Conservation (phyloP, 2,797 vertebrate species). For the Poeciliopsis gracilis region DNA sequence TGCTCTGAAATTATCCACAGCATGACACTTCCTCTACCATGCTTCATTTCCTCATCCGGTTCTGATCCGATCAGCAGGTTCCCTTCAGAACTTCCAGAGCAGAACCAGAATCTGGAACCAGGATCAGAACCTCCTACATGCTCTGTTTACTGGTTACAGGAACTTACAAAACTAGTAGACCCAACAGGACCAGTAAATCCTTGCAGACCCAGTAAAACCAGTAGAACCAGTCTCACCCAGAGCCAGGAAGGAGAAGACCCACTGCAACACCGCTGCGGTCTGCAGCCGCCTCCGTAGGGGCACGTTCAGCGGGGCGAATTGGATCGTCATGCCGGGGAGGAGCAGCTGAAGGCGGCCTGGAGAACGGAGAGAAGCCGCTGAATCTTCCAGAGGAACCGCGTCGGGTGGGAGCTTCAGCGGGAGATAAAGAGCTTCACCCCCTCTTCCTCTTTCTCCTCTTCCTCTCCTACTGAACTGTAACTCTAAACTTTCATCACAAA, state of each 20-base stretch:
- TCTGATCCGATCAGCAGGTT: not conserved
- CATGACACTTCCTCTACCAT: not conserved
- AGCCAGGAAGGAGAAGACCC: conserved; percentile 81
- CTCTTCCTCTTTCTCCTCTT: not conserved
- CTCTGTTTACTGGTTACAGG: not conserved
- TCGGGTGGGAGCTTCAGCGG: not conserved
- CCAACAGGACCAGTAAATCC: not conserved
- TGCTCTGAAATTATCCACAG: not conserved
- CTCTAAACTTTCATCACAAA: not conserved
- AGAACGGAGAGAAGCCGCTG: conserved; percentile 12
- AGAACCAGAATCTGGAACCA: not conserved
- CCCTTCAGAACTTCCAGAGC: not conserved
- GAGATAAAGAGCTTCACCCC: fast-evolving
- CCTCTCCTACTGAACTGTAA: not conserved
- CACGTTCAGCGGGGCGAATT: conserved; percentile 80
- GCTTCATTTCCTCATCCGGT: not conserved
- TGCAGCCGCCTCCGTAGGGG: conserved; percentile 71
- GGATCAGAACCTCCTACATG: not conserved
- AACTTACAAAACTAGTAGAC: not conserved
- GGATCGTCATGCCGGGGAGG: conserved; percentile 68
- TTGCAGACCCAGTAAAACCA: not conserved
- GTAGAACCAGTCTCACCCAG: conserved; percentile 57
- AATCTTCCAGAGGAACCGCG: not conserved
- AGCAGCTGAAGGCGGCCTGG: conserved; percentile 4
- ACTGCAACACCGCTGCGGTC: conserved; percentile 79